Percentiles rank a stretch among this genome's conserved stretches.
phyloP scores from a whole-genome alignment of 2,888 invertebrate genomes.

The Muschampia plurimacula region DNA sequence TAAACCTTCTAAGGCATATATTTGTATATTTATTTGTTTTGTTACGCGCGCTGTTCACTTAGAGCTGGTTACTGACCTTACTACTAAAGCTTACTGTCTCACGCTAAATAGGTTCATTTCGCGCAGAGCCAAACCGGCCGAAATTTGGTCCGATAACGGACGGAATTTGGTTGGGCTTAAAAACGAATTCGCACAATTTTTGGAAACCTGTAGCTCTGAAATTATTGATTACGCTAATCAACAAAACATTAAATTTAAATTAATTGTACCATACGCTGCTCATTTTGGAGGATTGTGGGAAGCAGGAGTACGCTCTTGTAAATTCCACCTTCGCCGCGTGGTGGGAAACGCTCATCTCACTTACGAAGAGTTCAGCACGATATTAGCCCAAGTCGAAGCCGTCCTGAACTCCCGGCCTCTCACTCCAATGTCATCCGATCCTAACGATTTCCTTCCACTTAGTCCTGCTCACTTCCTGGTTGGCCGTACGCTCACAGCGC shows the following conservation, averaged over 20 bases:
- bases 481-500: slow-evolving; percentile 38
- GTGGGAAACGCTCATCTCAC: slow-evolving; percentile 42
- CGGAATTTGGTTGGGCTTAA: not conserved
- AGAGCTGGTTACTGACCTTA: slow-evolving; percentile 12
- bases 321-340: slow-evolving; percentile 42
- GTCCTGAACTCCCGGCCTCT: slow-evolving; percentile 41
- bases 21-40: slow-evolving; percentile 6
- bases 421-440: slow-evolving; percentile 29
- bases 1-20: not conserved
- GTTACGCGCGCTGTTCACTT: slow-evolving; percentile 17
- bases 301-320: slow-evolving; percentile 40
- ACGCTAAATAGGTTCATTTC: slow-evolving; percentile 1
- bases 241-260: slow-evolving; percentile 20
- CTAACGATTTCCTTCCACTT: slow-evolving; percentile 38
- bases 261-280: slow-evolving; percentile 40
- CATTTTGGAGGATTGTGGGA: slow-evolving; percentile 46
- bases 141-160: slow-evolving; percentile 11
- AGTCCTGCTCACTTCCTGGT: slow-evolving; percentile 51
- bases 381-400: slow-evolving; percentile 42
- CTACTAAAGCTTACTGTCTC: slow-evolving; percentile 3
- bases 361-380: slow-evolving; percentile 44
- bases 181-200: slow-evolving; percentile 3
- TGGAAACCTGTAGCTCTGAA: not conserved
- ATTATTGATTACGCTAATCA: slow-evolving; percentile 28
- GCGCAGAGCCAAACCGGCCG: not conserved